These are phyloP conservation scores for Acropternis orthonyx DNA, from an alignment of 2,797 vertebrate species.

Conservation along the genomic window DNA sequence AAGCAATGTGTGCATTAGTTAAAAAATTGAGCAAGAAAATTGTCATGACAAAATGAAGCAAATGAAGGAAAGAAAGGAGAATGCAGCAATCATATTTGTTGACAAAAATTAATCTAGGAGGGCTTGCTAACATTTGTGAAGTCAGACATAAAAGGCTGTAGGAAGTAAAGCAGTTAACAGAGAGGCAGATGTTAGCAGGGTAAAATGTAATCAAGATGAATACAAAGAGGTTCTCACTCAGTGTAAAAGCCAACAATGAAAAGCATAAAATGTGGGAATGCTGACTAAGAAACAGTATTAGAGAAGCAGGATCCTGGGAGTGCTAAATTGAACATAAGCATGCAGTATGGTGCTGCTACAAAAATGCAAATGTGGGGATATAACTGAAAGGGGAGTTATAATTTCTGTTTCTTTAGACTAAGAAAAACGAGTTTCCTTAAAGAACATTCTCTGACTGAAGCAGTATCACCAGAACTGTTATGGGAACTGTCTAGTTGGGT, in stretches of 20 bases:
- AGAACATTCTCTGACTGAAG: background rate
- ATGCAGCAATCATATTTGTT: background rate
- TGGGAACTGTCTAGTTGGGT: background rate
- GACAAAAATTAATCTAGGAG: background rate
- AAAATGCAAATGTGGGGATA: background rate
- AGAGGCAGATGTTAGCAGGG: slow-evolving; percentile 27
- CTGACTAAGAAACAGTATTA: background rate
- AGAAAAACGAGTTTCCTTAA: background rate
- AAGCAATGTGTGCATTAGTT: background rate
- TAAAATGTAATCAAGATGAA: slow-evolving; percentile 26
- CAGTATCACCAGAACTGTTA: background rate
- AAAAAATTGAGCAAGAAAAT: background rate
- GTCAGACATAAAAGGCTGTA: background rate
- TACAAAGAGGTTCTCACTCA: background rate
- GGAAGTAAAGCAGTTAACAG: background rate
- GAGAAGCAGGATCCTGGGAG: background rate
- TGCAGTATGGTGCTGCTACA: background rate
- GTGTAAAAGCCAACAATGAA: background rate
- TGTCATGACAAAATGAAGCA: background rate
- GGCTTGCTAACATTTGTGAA: background rate
- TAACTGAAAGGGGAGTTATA: background rate
- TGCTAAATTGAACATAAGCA: background rate
- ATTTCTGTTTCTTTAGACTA: background rate
- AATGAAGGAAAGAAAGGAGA: background rate
- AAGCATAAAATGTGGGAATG: background rate